These are phyloP conservation scores for Leucophenga montana DNA, from an alignment of 2,888 invertebrate species.

Conservation along the genomic window DNA sequence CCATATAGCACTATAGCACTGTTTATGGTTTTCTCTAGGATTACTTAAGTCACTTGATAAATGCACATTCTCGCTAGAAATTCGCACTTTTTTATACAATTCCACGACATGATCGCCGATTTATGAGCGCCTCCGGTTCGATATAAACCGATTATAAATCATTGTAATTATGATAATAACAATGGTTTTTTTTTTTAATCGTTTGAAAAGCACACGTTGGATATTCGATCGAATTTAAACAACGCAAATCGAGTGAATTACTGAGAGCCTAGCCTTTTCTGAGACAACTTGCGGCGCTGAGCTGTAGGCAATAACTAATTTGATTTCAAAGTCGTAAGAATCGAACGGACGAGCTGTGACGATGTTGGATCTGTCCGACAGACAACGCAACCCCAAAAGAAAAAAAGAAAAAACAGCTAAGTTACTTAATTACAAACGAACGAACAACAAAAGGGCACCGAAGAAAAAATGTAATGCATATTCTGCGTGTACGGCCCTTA, in stretches of 20 bases:
- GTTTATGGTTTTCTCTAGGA: too few species aligned
- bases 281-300: constrained; percentile 71
- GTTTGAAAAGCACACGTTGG: too few species aligned
- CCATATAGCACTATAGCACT: too few species aligned
- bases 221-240: too few species aligned
- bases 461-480: constrained; percentile 27
- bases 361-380: constrained; percentile 35
- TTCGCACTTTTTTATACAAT: background rate
- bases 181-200: too few species aligned
- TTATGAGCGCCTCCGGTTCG: too few species aligned
- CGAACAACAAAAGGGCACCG: constrained; percentile 43
- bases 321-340: constrained; percentile 63
- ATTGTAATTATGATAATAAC: too few species aligned
- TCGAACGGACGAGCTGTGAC: constrained; percentile 51
- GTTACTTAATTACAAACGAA: constrained; percentile 66
- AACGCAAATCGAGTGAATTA: too few species aligned
- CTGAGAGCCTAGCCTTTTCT: constrained; percentile 27
- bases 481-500: constrained; percentile 53
- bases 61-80: too few species aligned
- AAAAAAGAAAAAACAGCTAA: constrained; percentile 42
- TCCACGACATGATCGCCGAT: background rate
- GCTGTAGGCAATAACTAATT: constrained; percentile 72
- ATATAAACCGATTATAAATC: too few species aligned
- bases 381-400: constrained; percentile 60
- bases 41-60: too few species aligned